A percentile compares a stretch with the other conserved stretches of the same genome.
Conservation (phyloP, 2,888 invertebrate species). For the Ischnura elegans region DNA sequence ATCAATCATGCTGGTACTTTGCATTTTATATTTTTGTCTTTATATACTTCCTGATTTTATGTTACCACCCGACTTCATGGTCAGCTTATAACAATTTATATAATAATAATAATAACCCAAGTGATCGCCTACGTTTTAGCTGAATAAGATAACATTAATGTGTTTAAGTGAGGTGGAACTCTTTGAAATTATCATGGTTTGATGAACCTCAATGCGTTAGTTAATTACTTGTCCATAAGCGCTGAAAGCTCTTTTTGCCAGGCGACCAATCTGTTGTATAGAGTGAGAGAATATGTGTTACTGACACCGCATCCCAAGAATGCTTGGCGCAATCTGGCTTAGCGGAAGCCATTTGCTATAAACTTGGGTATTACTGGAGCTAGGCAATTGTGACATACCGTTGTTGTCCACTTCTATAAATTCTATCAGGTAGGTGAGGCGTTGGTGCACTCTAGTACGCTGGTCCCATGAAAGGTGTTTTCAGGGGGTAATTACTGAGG, state of each 20-base stretch:
- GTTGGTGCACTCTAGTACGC: not conserved
- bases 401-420: not conserved
- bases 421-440: not conserved
- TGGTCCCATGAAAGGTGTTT: not conserved
- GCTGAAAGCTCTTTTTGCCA: not conserved
- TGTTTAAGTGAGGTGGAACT: too few relatives aligned
- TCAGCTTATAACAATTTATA: too few relatives aligned
- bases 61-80: too few relatives aligned
- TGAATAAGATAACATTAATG: too few relatives aligned
- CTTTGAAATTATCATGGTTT: too few relatives aligned
- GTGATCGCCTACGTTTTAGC: too few relatives aligned
- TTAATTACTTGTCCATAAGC: too few relatives aligned
- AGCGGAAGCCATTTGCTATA: not conserved
- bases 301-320: not conserved
- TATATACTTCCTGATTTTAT: too few relatives aligned
- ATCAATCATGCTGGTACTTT: too few relatives aligned
- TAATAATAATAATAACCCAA: too few relatives aligned
- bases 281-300: not conserved
- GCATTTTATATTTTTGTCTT: too few relatives aligned
- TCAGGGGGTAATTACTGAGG: constrained; percentile 4
- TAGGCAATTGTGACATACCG: not conserved
- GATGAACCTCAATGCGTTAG: too few relatives aligned
- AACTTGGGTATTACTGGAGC: not conserved
- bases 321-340: not conserved
- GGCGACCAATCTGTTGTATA: not conserved